Evolutionary conservation across 2,797 vertebrate species (phyloP), one percentile per base, ranked within the genome.

Genomic region (Anguilla marmorata): DNA sequence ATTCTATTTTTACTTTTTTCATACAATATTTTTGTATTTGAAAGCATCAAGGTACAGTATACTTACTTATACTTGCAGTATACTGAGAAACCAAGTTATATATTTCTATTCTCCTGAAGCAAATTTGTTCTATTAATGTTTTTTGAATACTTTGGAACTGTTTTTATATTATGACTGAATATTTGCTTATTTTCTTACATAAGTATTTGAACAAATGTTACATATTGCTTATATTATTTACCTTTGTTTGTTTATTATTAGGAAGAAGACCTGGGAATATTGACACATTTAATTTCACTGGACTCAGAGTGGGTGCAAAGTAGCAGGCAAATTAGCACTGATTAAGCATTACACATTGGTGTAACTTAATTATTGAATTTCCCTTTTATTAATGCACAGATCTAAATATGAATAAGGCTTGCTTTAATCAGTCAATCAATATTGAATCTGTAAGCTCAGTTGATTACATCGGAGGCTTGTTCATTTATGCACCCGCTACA

Each of bases 401-500:
- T 69, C 63, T 69, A 24, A 69, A 69, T 24, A 24, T 16, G 56
- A 69, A 27, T 21, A 69, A 69, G 90, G 92, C 87, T 86, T 87
- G 87, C 91, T 88, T 91, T 93, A 90, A 88, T 89, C 86, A 89
- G 92, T 96, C 88, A 93, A 94, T 96, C 94, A 95, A 91, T 94
- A 93, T 96, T 95, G 93, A 94, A 89, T 90, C 88, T 90, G 94
- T 94, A 93, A 95, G 95, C 94, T 94, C 69, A 74, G 69, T 37
- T 30, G 30, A 33, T 74, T 30, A 33, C 5, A 41, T 11, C 4
- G 0, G 14, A 33, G 90, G 91, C 86, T 88, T 90, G 85, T 89
- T 91, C 90, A 91, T 84, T 89, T 90, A 88, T 89, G 69, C 58
- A 80, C 85, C 79, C 90, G 88, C 33, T 76, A 2, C 74, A 19